Conservation (phyloP, 2,113 vertebrate species). For the Sciurus niger region DNA sequence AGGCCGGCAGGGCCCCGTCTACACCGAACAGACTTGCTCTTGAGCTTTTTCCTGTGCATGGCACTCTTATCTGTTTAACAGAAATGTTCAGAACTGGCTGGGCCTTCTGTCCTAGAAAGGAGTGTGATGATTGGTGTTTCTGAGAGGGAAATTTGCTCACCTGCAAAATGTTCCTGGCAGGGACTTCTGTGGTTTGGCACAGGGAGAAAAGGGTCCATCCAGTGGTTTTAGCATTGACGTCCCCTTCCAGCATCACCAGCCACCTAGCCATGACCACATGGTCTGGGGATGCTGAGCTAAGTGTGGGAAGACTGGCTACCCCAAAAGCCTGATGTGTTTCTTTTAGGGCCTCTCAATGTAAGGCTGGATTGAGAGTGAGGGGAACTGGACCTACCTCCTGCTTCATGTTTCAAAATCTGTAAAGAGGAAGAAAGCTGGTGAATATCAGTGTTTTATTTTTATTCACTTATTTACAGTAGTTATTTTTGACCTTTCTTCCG, state of each 20-base stretch:
- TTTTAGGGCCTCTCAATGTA: not conserved
- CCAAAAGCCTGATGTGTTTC: not conserved
- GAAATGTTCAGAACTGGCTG: not conserved
- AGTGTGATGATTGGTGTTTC: not conserved
- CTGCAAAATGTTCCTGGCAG: not conserved
- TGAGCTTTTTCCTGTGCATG: not conserved
- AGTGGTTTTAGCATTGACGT: not conserved
- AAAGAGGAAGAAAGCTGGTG: not conserved
- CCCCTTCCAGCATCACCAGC: not conserved
- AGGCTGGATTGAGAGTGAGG: not conserved
- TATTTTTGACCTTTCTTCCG: not conserved
- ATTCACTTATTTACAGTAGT: not conserved
- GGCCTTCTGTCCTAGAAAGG: not conserved
- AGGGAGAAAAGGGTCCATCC: not conserved
- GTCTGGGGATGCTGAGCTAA: not conserved
- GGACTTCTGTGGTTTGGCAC: not conserved
- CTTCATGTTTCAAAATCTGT: not conserved
- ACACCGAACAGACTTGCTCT: fast-evolving
- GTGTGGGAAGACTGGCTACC: not conserved
- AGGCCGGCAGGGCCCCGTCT: not conserved
- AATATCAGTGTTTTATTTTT: not conserved
- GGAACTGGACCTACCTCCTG: not conserved
- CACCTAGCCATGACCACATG: not conserved
- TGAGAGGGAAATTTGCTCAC: not conserved
- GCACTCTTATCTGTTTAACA: not conserved